phyloP scores from a whole-genome alignment of 2,888 invertebrate species.

The Drosophila ezoana region DNA sequence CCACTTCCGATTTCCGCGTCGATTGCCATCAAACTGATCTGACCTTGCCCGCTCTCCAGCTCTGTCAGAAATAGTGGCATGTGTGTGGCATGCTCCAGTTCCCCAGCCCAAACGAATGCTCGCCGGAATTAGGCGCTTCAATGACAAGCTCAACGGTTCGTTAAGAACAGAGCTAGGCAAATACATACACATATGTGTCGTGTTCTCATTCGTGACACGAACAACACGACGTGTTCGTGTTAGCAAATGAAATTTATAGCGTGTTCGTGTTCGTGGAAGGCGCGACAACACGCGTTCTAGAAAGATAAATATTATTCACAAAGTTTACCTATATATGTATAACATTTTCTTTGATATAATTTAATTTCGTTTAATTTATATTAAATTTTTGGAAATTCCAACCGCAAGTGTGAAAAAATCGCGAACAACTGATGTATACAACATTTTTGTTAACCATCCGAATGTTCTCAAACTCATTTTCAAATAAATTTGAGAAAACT shows the following conservation, averaged over 20 bases:
- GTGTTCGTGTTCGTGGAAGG: background rate
- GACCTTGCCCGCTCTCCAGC: conserved; percentile 42
- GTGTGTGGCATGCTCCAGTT: conserved; percentile 49
- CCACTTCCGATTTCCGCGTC: background rate
- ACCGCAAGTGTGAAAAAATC: too few relatives aligned
- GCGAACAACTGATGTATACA: too few relatives aligned
- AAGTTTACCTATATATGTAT: too few relatives aligned
- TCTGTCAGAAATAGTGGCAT: conserved; percentile 20
- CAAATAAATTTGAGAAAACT: too few relatives aligned
- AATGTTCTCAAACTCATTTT: too few relatives aligned
- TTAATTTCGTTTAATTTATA: too few relatives aligned
- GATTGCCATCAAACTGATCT: conserved; percentile 7
- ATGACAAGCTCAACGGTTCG: conserved; percentile 70
- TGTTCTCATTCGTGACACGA: background rate
- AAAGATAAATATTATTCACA: too few relatives aligned
- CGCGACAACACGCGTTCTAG: too few relatives aligned
- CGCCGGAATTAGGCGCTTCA: conserved; percentile 44
- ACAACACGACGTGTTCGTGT: background rate
- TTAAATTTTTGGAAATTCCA: too few relatives aligned
- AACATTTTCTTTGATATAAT: too few relatives aligned
- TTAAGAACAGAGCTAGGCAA: conserved; percentile 33
- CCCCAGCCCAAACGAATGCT: conserved; percentile 29
- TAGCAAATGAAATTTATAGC: background rate
- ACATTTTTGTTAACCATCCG: too few relatives aligned
- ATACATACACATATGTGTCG: conserved; percentile 1